Base-by-base conservation (phyloP, 2,113 vertebrate species). In the Micromys minutus region DNA sequence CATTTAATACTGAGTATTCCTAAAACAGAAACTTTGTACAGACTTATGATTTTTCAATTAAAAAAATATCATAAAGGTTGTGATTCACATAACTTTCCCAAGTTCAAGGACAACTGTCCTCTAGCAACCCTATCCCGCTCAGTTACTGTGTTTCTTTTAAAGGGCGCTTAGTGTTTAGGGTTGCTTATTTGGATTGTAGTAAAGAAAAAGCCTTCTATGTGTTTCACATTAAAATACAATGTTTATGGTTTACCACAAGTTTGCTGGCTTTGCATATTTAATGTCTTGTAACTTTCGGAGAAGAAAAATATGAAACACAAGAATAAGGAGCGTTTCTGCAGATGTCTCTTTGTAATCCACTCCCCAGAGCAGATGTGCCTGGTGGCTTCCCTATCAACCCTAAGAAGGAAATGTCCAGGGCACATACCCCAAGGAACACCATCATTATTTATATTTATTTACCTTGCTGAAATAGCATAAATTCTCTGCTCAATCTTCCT, bases 191-290 rank as follows among this genome's bases (percentile, higher is more conserved):
- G 89, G 77, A 89, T 29, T 67, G 57, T 89, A 91, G 57, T 94
- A 59, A 94, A 85, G 72, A 72, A 92, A 84, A 86, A 52, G 81
- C 86, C 96, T 96, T 80, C 52, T 94, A 65, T 96, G 95, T 96
- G 94, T 94, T 97, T 96, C 95, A 94, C 57, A 94, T 97, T 98
- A 97, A 96, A 94, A 97, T 95, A 71, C 76, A 94, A 93, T 95
- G 90, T 96, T 96, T 95, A 97, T 0, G 55, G 96, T 96, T 97
- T 93, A 94, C 96, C 96, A 95, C 95, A 96, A 72, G 86, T 93
- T 96, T 94, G 88, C 95, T 94, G 77, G 95, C n/a, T 45, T 96
- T 95, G 94, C 94, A 97, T 97, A 94, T 94, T 97, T 89, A 97
- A 95, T 86, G 69, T 85, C 88, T 89, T 90, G 77, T 42, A 95